Conservation (phyloP, 1,140 invertebrate genomes). For the Cotesia vestalis region DNA sequence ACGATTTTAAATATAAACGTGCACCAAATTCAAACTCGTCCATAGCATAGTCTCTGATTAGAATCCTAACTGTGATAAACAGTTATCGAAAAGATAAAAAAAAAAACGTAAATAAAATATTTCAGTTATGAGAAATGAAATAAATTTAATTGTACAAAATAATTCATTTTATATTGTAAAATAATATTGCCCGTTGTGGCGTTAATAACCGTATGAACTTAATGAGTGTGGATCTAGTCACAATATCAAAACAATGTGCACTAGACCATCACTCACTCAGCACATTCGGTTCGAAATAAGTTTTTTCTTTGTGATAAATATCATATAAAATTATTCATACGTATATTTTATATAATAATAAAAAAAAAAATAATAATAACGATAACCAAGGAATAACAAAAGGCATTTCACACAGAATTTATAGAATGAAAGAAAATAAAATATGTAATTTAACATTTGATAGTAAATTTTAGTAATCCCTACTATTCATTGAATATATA, state of each 20-base stretch:
- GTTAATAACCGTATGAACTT: slow-evolving; percentile 62
- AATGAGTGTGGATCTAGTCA: slow-evolving; percentile 92
- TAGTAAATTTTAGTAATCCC: neutral
- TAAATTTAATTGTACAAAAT: neutral
- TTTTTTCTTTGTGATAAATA: slow-evolving; percentile 18
- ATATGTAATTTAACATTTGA: neutral
- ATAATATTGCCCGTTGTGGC: slow-evolving; percentile 26
- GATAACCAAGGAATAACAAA: neutral
- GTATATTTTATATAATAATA: slow-evolving; percentile 25
- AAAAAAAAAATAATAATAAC: slow-evolving; percentile 10
- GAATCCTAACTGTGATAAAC: neutral
- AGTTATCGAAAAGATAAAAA: too few relatives aligned
- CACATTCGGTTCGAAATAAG: slow-evolving; percentile 49
- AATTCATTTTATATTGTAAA: neutral
- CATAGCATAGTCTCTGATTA: slow-evolving; percentile 67
- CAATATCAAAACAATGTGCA: slow-evolving; percentile 71
- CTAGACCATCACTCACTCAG: slow-evolving; percentile 77
- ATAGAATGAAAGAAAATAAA: neutral
- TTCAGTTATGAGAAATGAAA: slow-evolving; percentile 7
- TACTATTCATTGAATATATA: slow-evolving; percentile 9
- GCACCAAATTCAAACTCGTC: slow-evolving; percentile 82
- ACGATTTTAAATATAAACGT: slow-evolving; percentile 69
- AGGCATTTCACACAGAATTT: slow-evolving; percentile 1
- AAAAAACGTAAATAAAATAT: neutral
- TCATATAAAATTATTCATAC: slow-evolving; percentile 16